Evolutionary conservation across 2,113 vertebrate genomes (phyloP).

Genomic region (Gulo gulo): DNA sequence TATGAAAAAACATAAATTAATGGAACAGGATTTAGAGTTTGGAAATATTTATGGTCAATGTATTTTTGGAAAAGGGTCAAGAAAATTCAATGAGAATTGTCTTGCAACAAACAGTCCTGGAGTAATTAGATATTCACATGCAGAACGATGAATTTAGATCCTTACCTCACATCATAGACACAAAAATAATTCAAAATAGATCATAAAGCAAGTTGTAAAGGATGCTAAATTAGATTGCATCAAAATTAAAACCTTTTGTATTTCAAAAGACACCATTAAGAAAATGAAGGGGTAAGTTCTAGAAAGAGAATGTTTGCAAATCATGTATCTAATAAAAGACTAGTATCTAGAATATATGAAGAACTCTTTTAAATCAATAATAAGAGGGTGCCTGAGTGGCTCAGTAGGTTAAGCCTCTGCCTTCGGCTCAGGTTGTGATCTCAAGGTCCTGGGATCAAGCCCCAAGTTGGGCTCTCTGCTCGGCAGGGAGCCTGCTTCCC

Average conservation of each 20-base stretch:
- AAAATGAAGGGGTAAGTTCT: not conserved
- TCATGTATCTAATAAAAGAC: not conserved
- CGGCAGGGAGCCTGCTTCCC: too few species aligned
- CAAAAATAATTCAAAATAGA: not conserved
- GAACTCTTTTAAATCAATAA: not conserved
- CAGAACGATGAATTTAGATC: not conserved
- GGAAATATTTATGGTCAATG: not conserved
- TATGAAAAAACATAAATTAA: constrained; percentile 9
- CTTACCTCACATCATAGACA: not conserved
- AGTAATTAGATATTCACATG: not conserved
- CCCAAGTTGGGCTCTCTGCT: too few species aligned
- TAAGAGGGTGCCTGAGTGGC: too few species aligned
- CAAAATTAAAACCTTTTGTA: not conserved
- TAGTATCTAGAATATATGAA: not conserved
- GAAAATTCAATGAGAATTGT: not conserved
- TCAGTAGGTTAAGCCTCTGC: too few species aligned
- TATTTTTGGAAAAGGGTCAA: constrained; percentile 44
- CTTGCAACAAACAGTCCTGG: not conserved
- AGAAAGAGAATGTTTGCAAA: not conserved
- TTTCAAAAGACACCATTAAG: not conserved
- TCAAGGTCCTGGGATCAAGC: too few species aligned
- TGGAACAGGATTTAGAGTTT: not conserved
- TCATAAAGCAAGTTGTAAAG: not conserved
- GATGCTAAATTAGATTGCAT: not conserved
- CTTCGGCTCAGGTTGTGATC: too few species aligned